A percentile compares a stretch with the other conserved stretches of the same genome.
phyloP scores from a whole-genome alignment of 2,113 vertebrate genomes.

The Mormyrus iriodes region DNA sequence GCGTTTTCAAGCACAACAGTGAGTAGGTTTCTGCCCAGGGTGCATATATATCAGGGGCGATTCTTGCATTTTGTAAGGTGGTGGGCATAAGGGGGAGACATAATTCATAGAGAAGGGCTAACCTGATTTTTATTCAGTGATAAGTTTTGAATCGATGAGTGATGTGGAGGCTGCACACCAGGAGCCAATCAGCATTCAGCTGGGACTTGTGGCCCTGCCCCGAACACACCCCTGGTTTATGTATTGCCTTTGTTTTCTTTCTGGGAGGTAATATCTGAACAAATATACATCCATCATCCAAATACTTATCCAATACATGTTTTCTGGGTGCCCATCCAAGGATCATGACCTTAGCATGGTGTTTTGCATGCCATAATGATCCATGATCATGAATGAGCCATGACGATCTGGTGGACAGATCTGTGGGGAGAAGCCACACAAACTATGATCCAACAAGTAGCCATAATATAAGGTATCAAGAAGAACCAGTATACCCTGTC shows the following conservation, averaged over 20 bases:
- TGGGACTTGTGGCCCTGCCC: not conserved
- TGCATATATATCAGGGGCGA: not conserved
- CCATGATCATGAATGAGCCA: too few relatives aligned
- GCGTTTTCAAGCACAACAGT: constrained; percentile 92
- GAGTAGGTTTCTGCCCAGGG: constrained; percentile 51
- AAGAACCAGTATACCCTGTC: too few relatives aligned
- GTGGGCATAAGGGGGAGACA: not conserved
- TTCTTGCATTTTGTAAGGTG: not conserved
- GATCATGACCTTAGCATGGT: not conserved
- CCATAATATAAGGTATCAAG: too few relatives aligned
- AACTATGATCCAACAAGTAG: too few relatives aligned
- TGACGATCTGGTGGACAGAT: not conserved
- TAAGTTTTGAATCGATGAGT: not conserved
- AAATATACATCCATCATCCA: not conserved
- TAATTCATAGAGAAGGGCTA: not conserved
- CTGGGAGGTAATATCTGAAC: not conserved
- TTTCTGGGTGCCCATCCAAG: not conserved
- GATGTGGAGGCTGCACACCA: not conserved
- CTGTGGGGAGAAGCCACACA: too few relatives aligned
- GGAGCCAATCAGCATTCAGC: not conserved
- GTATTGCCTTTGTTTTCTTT: not conserved
- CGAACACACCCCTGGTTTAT: not conserved
- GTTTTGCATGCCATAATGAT: not conserved
- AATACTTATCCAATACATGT: not conserved
- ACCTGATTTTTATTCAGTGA: not conserved